A percentile compares a stretch with the other conserved stretches of the same genome.
phyloP scores from a whole-genome alignment of 2,797 vertebrate species.

The Phataginus tetradactyla region DNA sequence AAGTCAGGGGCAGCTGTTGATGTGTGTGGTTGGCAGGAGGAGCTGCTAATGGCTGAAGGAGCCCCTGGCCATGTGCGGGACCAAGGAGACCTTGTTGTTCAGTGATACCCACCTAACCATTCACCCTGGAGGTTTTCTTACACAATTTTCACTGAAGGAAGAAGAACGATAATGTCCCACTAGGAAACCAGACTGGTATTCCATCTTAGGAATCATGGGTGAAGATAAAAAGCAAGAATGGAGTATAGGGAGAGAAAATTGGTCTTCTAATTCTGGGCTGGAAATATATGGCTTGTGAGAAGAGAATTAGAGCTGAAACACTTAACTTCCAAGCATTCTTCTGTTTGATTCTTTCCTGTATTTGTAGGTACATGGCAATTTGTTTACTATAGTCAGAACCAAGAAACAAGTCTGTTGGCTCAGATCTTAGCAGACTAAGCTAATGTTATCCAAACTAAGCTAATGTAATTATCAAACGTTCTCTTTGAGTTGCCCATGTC shows the following conservation, averaged over 20 bases:
- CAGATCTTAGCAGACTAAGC: neutral
- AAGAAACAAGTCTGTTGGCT: neutral
- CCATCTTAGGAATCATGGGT: neutral
- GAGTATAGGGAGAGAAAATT: neutral
- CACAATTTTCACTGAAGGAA: constrained; percentile 1
- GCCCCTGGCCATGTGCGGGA: neutral
- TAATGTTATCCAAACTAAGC: constrained; percentile 6
- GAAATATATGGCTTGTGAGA: neutral
- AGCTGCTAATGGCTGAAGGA: neutral
- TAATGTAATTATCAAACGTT: constrained; percentile 8
- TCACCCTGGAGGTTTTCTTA: neutral
- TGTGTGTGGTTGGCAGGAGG: neutral
- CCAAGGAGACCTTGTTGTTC: neutral
- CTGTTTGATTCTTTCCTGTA: neutral
- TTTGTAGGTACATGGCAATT: neutral
- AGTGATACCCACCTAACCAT: neutral
- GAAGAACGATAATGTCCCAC: neutral
- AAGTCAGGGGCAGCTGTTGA: neutral
- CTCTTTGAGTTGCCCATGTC: neutral
- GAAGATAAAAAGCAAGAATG: neutral
- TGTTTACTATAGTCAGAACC: neutral
- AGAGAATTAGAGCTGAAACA: neutral
- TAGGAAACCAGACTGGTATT: neutral
- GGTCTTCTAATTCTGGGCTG: neutral
- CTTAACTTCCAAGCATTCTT: neutral